Evolutionary conservation across 2,797 vertebrate species (phyloP), one percentile per base, ranked within the genome.

Genomic region (Hippocampus kuda): DNA sequence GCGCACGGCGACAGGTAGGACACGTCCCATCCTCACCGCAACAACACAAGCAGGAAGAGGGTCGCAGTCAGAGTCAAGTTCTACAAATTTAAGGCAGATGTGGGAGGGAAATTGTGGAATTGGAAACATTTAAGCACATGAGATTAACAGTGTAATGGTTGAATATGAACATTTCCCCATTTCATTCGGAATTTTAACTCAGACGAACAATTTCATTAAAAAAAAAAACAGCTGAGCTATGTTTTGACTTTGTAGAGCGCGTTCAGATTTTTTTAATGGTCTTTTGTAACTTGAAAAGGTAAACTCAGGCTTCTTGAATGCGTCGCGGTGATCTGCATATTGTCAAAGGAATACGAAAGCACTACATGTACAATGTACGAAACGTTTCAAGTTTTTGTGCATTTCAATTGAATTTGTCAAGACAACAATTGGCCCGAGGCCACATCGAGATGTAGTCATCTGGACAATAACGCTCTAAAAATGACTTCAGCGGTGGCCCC

Each of bases 1-100:
- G 54, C 56, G 70, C 79, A 63, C 75, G 12, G 70, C 72, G 77
- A 70, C 78, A 74, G 84, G 87, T 88, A 72, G 16, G 67, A 22
- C 10, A 30, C 11, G 30, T 13, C 22, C 27, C 44, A 10, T 65
- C 63, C 1, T 65, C 42, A 1, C 7, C 42, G 0, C 42, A 8
- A 46, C 44, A 9, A 26, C 24, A 16, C 26, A 57, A 26, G 18
- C 2, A 34, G 27, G 2, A 34, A 60, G 3, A 9, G 15, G 15
- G 2, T 1, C 34, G 13, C 57, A 34, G 13, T 9, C 4, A 53
- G n/a, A 53, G 51, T n/a, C 51, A 10, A 53, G 20, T 11, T 53
- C 9, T 4, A n/a, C 9, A 10, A n/a, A 49, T 5, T 18, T 5
- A 49, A 49, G 10, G 26, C 10, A 54, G 22, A 54, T n/a, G 53